Conservation (phyloP, 2,113 vertebrate genomes). For the Ondatra zibethicus region DNA sequence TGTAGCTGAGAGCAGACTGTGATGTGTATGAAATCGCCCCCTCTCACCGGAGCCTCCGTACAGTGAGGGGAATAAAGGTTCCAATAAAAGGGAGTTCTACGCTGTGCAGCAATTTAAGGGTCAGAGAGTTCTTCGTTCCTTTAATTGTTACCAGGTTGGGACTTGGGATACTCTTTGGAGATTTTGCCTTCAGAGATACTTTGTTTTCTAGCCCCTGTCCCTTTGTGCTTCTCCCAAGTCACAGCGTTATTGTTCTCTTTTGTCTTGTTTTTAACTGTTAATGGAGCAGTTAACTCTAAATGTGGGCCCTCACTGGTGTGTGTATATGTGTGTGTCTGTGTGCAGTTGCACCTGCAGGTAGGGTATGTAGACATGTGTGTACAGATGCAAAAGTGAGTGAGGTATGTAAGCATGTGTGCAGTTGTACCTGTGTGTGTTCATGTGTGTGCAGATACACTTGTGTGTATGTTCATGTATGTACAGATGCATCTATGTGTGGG, state of each 20-base stretch:
- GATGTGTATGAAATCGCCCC: neutral
- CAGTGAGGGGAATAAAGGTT: neutral
- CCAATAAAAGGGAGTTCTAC: neutral
- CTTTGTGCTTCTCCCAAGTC: neutral
- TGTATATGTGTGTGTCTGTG: neutral
- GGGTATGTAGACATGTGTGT: too few relatives aligned
- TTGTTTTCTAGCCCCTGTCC: neutral
- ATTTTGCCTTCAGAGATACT: neutral
- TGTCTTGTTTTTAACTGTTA: neutral
- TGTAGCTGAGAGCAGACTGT: slow-evolving; percentile 2
- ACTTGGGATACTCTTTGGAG: neutral
- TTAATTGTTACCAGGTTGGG: slow-evolving; percentile 35
- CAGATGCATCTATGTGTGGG: too few relatives aligned
- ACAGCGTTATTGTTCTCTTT: neutral
- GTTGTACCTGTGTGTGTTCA: too few relatives aligned
- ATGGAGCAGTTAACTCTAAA: neutral
- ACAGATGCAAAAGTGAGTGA: too few relatives aligned
- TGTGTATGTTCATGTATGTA: too few relatives aligned
- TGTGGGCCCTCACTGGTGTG: neutral
- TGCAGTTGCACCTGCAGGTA: too few relatives aligned
- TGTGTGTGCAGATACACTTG: too few relatives aligned
- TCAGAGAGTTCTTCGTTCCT: neutral
- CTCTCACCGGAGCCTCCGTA: neutral
- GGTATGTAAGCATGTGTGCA: too few relatives aligned
- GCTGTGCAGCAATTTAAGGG: neutral